Percentiles rank a stretch among this genome's conserved stretches.
Evolutionary conservation across 1,140 invertebrate genomes (phyloP).

Genomic region (Trissolcus basalis): DNA sequence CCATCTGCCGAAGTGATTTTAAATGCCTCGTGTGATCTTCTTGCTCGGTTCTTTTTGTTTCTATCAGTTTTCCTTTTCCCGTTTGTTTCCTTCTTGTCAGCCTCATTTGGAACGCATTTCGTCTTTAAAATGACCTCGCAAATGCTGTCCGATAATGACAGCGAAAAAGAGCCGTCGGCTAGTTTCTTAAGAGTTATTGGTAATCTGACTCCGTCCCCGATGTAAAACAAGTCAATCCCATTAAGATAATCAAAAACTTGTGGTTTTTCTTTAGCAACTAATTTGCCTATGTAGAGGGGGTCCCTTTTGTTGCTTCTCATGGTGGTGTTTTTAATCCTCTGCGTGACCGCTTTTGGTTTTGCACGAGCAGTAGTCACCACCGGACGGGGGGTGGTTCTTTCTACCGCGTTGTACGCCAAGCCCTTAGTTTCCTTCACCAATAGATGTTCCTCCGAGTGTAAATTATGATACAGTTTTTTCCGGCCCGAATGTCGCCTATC

Average conservation of each 20-base stretch:
- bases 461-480: no score
- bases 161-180: slow-evolving; percentile 63
- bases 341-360: no score
- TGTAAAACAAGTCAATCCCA: slow-evolving; percentile 60
- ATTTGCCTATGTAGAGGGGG: slow-evolving; percentile 55
- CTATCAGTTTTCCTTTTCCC: slow-evolving; percentile 37
- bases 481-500: no score
- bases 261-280: slow-evolving; percentile 29
- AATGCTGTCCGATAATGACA: slow-evolving; percentile 64
- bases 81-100: not conserved
- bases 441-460: no score
- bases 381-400: no score
- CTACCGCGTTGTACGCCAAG: no score
- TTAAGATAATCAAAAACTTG: slow-evolving; percentile 34
- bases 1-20: slow-evolving; percentile 28
- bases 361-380: no score
- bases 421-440: no score
- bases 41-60: slow-evolving; percentile 23
- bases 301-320: slow-evolving; percentile 3
- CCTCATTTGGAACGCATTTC: slow-evolving; percentile 59
- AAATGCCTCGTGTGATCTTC: slow-evolving; percentile 33
- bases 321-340: not conserved
- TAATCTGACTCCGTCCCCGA: slow-evolving; percentile 66
- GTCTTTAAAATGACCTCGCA: slow-evolving; percentile 62
- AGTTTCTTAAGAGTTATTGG: slow-evolving; percentile 65